A percentile compares a stretch with the other conserved stretches of the same genome.
Conservation (phyloP, 2,797 vertebrate genomes). For the Brachyalestes nurse region DNA sequence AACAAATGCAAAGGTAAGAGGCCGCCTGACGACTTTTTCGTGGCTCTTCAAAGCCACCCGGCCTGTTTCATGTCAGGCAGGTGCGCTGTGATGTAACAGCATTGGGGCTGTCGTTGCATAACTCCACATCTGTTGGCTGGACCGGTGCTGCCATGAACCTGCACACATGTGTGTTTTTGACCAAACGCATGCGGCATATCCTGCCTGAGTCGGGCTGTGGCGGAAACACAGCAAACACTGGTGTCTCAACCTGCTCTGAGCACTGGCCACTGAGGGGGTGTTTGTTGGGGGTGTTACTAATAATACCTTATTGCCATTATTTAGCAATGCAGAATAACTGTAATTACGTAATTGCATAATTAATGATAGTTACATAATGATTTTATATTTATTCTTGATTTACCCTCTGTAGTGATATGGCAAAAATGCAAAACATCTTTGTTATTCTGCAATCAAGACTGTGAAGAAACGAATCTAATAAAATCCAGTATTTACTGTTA, state of each 20-base stretch:
- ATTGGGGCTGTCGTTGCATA: constrained; percentile 48
- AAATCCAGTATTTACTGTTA: too few relatives aligned
- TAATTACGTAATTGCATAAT: not conserved
- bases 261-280: constrained; percentile 25
- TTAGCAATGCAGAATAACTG: not conserved
- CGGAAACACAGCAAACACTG: constrained; percentile 43
- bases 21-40: constrained; percentile 11
- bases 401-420: too few relatives aligned
- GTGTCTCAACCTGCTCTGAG: constrained; percentile 41
- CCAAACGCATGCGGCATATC: constrained; percentile 24
- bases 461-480: too few relatives aligned
- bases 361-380: not conserved
- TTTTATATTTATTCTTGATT: not conserved
- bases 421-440: too few relatives aligned
- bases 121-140: constrained; percentile 55
- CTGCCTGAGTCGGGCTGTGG: constrained; percentile 32
- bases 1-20: constrained; percentile 95
- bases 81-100: constrained; percentile 54
- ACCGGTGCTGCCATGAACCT: constrained; percentile 13
- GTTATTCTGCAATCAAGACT: too few relatives aligned
- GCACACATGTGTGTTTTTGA: constrained; percentile 34
- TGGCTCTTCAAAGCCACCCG: constrained; percentile 26
- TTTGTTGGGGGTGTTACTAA: not conserved
- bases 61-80: constrained; percentile 39
- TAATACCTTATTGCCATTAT: not conserved